A percentile compares a stretch with the other conserved stretches of the same genome.
Conservation (phyloP, 2,888 invertebrate genomes). For the Cephus spinipes region DNA sequence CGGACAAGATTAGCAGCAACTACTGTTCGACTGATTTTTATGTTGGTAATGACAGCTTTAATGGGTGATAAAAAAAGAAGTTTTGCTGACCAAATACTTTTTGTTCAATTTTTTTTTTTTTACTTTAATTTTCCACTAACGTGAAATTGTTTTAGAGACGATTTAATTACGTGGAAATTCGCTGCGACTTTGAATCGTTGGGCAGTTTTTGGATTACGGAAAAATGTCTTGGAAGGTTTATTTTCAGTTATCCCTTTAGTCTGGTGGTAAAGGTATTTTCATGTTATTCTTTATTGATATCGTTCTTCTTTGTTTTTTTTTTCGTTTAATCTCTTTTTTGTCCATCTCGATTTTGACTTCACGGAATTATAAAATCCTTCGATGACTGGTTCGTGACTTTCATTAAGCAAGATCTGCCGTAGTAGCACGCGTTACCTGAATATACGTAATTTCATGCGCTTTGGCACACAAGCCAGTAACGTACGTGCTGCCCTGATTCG, state of each 20-base stretch:
- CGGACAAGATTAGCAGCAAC: too few relatives aligned
- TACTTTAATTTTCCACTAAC: neutral
- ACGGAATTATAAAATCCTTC: neutral
- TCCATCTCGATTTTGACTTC: neutral
- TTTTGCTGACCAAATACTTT: too few relatives aligned
- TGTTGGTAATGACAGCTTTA: too few relatives aligned
- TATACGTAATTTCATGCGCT: neutral
- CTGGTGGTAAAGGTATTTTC: neutral
- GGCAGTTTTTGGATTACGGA: too few relatives aligned
- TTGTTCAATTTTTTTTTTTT: neutral
- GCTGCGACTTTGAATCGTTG: too few relatives aligned
- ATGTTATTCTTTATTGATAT: too few relatives aligned
- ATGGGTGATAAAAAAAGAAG: too few relatives aligned
- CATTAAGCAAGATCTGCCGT: neutral
- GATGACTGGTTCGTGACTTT: neutral
- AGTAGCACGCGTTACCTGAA: neutral
- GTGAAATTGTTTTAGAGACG: neutral
- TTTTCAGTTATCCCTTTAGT: neutral
- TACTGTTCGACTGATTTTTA: too few relatives aligned
- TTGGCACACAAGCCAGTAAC: neutral
- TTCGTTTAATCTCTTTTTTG: neutral
- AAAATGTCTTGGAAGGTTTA: too few relatives aligned
- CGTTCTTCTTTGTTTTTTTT: too few relatives aligned
- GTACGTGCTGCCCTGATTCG: neutral
- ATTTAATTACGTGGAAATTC: neutral